A percentile compares a stretch with the other conserved stretches of the same genome.
phyloP scores from a whole-genome alignment of 2,888 invertebrate genomes.

The Coremacera marginata region DNA sequence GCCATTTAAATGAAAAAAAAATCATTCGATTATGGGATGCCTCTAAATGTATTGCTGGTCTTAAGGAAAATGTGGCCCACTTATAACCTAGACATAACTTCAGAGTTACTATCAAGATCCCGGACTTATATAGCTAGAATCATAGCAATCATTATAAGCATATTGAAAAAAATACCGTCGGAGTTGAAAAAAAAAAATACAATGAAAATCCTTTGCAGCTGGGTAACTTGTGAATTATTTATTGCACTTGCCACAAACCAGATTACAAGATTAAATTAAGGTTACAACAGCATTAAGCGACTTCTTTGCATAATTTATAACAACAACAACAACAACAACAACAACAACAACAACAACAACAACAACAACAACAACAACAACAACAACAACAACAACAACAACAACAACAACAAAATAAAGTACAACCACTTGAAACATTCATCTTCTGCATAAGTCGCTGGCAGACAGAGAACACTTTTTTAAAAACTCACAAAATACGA shows the following conservation, averaged over 20 bases:
- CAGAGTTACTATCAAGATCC: too few relatives aligned
- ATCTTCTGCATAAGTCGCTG: conserved; percentile 35
- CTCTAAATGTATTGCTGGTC: too few relatives aligned
- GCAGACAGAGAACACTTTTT: conserved; percentile 39
- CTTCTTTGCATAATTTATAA: conserved; percentile 66
- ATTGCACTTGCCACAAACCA: conserved; percentile 62
- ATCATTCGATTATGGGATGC: too few relatives aligned
- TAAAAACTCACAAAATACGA: conserved; percentile 4
- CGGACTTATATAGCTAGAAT: too few relatives aligned
- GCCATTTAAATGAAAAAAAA: too few relatives aligned
- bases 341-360: conserved; percentile 44
- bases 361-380: conserved; percentile 41
- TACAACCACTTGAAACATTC: conserved; percentile 19
- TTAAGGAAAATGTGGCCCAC: too few relatives aligned
- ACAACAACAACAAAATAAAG: conserved; percentile 35
- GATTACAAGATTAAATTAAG: conserved; percentile 68
- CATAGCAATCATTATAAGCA: too few relatives aligned
- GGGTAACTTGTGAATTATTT: conserved; percentile 60
- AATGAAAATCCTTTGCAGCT: too few relatives aligned
- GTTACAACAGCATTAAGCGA: conserved; percentile 67
- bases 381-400: conserved; percentile 40
- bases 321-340: conserved; percentile 43
- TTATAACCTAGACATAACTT: too few relatives aligned
- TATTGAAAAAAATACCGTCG: too few relatives aligned
- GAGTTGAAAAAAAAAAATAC: too few relatives aligned